Conservation (phyloP, 2,113 vertebrate genomes). For the Megatriorchis doriae region DNA sequence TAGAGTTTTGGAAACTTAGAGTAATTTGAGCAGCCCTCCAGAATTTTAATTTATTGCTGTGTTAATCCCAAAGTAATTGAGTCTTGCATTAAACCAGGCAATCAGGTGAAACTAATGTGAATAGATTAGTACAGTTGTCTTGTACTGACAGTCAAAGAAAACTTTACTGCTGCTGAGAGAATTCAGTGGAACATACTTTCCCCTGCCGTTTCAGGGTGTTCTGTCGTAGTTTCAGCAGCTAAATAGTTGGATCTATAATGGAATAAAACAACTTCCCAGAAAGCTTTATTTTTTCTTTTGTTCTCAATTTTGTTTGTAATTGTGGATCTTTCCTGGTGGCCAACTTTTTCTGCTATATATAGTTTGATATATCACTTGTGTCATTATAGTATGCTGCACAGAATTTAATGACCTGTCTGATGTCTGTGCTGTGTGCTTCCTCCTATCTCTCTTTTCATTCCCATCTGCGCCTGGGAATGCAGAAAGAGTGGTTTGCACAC, state of each 20-base stretch:
- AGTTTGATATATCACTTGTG: neutral
- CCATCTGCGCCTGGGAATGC: neutral
- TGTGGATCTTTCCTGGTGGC: neutral
- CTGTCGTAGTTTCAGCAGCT: neutral
- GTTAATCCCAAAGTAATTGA: slow-evolving; percentile 40
- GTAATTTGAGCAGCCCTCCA: neutral
- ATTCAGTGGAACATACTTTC: neutral
- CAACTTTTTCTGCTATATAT: neutral
- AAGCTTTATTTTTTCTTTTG: neutral
- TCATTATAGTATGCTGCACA: neutral
- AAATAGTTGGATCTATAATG: neutral
- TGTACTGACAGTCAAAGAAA: neutral
- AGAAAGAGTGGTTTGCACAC: neutral
- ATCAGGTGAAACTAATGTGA: slow-evolving; percentile 46
- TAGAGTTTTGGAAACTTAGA: neutral
- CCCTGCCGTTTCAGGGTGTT: neutral
- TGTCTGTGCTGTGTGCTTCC: neutral
- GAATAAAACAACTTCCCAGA: neutral
- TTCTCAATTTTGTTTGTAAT: neutral
- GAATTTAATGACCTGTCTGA: neutral
- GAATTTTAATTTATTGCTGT: slow-evolving; percentile 27
- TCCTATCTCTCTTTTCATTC: neutral
- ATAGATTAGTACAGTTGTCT: slow-evolving; percentile 1
- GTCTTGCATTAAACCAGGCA: slow-evolving; percentile 31
- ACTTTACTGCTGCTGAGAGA: neutral